Percentiles rank a stretch among this genome's conserved stretches.
These are phyloP conservation scores for Chalcis sispes DNA, from an alignment of 2,888 invertebrate genomes.

Conservation along the genomic window DNA sequence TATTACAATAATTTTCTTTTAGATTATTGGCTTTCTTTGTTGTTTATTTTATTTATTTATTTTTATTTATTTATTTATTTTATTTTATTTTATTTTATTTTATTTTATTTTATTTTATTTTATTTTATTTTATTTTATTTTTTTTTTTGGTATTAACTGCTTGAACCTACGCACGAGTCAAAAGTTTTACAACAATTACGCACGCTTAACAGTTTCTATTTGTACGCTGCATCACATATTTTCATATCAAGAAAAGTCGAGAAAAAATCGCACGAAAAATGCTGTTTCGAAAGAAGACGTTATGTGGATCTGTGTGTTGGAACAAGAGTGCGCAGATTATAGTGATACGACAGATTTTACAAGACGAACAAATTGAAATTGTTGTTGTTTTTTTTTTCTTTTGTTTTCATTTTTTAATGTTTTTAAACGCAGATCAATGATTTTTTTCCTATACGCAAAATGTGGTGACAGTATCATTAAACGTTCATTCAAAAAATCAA, in stretches of 20 bases:
- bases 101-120: no score
- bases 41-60: no score
- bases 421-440: not conserved
- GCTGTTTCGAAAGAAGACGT: conserved; percentile 6
- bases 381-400: no score
- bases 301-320: not conserved
- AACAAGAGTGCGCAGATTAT: conserved; percentile 20
- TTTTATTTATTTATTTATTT: no score
- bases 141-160: conserved; percentile 25
- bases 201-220: conserved; percentile 57
- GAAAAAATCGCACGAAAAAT: conserved; percentile 21
- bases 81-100: no score
- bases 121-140: no score
- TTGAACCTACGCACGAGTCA: conserved; percentile 32
- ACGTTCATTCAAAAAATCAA: conserved; percentile 8
- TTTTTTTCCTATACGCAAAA: not conserved
- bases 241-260: conserved; percentile 37
- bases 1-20: conserved; percentile 10
- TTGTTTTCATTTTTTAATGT: not conserved
- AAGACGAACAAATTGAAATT: no score
- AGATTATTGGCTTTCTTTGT: conserved; percentile 33
- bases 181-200: conserved; percentile 53
- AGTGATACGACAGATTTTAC: no score
- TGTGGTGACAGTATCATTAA: conserved; percentile 5
- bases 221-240: conserved; percentile 62